A percentile compares a stretch with the other conserved stretches of the same genome.
Conservation (phyloP, 2,113 vertebrate genomes). For the Caranx ignobilis region DNA sequence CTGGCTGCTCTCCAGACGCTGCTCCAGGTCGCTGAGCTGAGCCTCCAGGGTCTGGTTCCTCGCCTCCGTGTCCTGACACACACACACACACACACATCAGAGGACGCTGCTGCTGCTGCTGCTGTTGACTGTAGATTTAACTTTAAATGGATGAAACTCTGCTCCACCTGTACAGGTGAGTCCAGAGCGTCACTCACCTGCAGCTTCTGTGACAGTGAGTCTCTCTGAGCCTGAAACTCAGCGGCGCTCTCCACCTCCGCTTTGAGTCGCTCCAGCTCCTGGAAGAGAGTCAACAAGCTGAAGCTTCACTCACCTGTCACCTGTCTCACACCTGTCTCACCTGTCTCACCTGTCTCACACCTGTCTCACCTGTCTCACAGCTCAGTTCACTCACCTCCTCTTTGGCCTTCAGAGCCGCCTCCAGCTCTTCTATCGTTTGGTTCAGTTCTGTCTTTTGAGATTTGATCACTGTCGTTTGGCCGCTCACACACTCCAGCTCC, state of each 20-base stretch:
- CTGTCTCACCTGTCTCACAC: no score
- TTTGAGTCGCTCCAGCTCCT: conserved; percentile 96
- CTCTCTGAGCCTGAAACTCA: conserved; percentile 91
- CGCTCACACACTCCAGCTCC: conserved; percentile 96
- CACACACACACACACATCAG: no score
- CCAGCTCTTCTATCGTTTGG: conserved; percentile 96
- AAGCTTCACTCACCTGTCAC: no score
- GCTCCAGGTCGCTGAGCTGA: conserved; percentile 92
- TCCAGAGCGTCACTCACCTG: conserved; percentile 81
- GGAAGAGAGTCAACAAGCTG: neutral
- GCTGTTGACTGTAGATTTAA: no score
- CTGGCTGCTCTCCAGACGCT: conserved; percentile 93
- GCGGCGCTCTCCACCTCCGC: conserved; percentile 92
- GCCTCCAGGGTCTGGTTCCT: conserved; percentile 92
- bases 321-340: no score
- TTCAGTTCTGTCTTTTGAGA: conserved; percentile 96
- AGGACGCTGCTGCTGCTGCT: no score
- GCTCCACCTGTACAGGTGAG: neutral
- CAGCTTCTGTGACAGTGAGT: conserved; percentile 90
- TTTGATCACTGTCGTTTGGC: conserved; percentile 92
- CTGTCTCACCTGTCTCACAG: no score
- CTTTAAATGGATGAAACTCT: no score
- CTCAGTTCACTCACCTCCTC: conserved; percentile 88
- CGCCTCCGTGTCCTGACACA: conserved; percentile 90
- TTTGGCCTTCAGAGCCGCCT: conserved; percentile 90